phyloP scores from a whole-genome alignment of 1,140 invertebrate species.

The Cotesia glomerata region DNA sequence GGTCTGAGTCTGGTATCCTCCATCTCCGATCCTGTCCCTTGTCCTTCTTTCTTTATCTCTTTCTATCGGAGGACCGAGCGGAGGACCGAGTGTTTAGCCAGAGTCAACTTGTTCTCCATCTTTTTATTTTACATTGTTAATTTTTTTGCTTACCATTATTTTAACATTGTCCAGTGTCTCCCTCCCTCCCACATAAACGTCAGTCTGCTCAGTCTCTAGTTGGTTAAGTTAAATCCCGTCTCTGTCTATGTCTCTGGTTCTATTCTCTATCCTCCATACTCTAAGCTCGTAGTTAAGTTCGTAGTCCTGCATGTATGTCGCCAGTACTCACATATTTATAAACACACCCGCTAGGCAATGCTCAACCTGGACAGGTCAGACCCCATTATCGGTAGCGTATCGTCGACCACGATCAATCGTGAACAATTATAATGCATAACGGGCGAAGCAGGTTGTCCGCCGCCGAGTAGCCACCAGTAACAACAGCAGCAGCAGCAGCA shows the following conservation, averaged over 20 bases:
- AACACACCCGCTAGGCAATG: constrained; percentile 14
- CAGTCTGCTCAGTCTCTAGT: not conserved
- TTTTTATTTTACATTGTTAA: not conserved
- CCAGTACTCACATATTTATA: constrained; percentile 32
- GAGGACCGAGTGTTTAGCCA: not conserved
- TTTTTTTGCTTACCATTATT: not conserved
- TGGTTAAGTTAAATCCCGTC: not conserved
- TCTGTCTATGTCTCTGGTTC: not conserved
- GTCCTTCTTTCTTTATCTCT: constrained; percentile 1
- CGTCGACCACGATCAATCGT: constrained; percentile 26
- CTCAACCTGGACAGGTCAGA: constrained; percentile 22
- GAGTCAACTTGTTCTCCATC: not conserved
- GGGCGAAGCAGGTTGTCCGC: constrained; percentile 34
- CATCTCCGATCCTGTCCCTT: constrained; percentile 26
- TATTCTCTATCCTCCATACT: not conserved
- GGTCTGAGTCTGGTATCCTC: constrained; percentile 35
- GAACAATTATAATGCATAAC: constrained; percentile 44
- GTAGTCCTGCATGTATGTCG: constrained; percentile 7
- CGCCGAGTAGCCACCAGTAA: no score
- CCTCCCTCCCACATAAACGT: not conserved
- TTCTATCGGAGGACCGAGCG: not conserved
- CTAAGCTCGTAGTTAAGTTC: constrained; percentile 10
- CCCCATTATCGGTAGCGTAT: constrained; percentile 36
- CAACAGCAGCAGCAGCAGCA: not conserved
- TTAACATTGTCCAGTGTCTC: not conserved